phyloP scores from a whole-genome alignment of 2,888 invertebrate species.

The Lasioglossum lativentre region DNA sequence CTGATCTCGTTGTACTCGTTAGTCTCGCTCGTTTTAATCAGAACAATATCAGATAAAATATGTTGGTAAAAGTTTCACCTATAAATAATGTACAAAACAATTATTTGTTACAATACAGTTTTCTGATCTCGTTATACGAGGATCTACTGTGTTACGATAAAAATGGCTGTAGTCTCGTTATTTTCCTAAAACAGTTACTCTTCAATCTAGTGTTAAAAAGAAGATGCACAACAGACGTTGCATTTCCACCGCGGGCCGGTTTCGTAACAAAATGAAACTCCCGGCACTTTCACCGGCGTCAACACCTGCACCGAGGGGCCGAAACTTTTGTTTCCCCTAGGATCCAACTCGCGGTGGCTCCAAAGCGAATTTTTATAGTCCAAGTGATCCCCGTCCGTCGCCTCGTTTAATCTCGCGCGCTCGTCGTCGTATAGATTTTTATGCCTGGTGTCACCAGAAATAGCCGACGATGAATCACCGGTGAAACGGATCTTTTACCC shows the following conservation, averaged over 20 bases:
- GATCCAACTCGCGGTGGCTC: background rate
- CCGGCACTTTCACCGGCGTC: conserved; percentile 15
- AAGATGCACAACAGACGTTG: background rate
- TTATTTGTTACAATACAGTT: no score
- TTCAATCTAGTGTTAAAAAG: background rate
- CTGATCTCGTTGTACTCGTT: no score
- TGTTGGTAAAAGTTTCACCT: no score
- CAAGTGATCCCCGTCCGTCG: conserved; percentile 24
- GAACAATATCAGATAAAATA: no score
- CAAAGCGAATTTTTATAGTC: conserved; percentile 18
- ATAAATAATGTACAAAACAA: no score
- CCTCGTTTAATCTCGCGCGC: conserved; percentile 31
- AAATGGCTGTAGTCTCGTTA: no score
- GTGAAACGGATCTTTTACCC: conserved; percentile 67
- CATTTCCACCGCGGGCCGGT: background rate
- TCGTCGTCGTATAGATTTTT: conserved; percentile 30
- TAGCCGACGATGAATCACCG: conserved; percentile 72
- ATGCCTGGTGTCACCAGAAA: conserved; percentile 49
- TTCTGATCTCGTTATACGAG: no score
- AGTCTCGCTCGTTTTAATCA: no score
- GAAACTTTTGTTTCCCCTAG: conserved; percentile 6
- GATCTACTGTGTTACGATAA: no score
- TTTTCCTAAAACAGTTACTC: no score
- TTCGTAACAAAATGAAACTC: conserved; percentile 15
- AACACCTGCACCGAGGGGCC: conserved; percentile 7